Percentiles rank a stretch among this genome's conserved stretches.
phyloP scores from a whole-genome alignment of 2,888 invertebrate species.

The Plusia festucae region DNA sequence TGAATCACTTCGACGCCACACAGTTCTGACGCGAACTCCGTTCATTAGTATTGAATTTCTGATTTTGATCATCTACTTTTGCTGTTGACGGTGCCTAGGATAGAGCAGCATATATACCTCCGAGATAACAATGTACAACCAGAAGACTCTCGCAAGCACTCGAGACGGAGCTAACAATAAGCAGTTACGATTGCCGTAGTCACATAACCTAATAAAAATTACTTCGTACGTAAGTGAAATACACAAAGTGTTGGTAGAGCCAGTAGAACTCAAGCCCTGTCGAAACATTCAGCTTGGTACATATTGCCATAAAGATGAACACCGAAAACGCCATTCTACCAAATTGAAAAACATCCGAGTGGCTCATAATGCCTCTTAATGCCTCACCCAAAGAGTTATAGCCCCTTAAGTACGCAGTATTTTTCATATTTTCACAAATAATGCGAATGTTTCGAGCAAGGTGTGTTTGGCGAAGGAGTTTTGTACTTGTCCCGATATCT shows the following conservation, averaged over 20 bases:
- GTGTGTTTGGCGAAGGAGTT: slow-evolving; percentile 22
- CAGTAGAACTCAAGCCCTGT: slow-evolving; percentile 39
- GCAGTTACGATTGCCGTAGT: background rate
- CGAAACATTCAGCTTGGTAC: slow-evolving; percentile 60
- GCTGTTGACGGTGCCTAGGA: too few relatives aligned
- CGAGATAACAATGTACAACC: background rate
- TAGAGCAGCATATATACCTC: background rate
- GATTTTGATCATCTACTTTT: too few relatives aligned
- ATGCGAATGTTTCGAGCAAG: slow-evolving; percentile 68
- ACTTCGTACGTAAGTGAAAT: slow-evolving; percentile 11
- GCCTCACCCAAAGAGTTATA: slow-evolving; percentile 80
- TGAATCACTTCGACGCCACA: too few relatives aligned
- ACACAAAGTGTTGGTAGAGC: slow-evolving; percentile 27
- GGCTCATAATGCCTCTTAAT: slow-evolving; percentile 85
- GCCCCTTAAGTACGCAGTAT: slow-evolving; percentile 78
- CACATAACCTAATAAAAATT: background rate
- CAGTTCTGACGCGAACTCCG: too few relatives aligned
- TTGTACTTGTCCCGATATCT: slow-evolving; percentile 27
- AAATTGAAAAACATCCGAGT: slow-evolving; percentile 88
- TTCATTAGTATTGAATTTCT: too few relatives aligned
- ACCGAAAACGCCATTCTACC: slow-evolving; percentile 76
- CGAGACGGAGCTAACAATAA: background rate
- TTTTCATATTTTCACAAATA: slow-evolving; percentile 86
- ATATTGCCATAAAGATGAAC: slow-evolving; percentile 73
- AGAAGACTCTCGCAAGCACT: background rate